Evolutionary conservation across 2,113 vertebrate species (phyloP), one percentile per base, ranked within the genome.

Genomic region (Cettia cetti): DNA sequence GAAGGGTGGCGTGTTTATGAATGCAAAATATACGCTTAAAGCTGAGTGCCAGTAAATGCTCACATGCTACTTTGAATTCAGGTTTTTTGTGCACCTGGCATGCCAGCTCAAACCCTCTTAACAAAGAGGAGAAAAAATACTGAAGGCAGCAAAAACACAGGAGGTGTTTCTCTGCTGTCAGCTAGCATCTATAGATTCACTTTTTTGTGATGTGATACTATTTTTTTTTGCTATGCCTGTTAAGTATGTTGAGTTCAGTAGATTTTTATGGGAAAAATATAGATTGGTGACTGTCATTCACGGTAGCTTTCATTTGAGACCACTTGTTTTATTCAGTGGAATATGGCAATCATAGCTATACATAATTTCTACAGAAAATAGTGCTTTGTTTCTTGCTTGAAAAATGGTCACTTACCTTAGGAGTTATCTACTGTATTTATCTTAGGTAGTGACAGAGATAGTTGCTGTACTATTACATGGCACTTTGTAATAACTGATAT

Each of bases 71-170:
- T 95, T 79, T 68, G 94, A 91, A 87, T 74, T 64, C 96, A 95
- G 79, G 54, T 87, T 96, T 95, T 92, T 91, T 90, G 82, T 93
- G 82, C 93, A 96, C 93, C 85, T 96, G 94, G 87, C 82, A 75
- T 92, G 52, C 39, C 27, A 40, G 59, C 79, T 74, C 91, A 94
- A 94, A 90, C 54, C 28, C 33, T 83, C 79, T 54, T 88, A 93
- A 93, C 90, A 96, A 96, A 96, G 82, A 86, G 27, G 22, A 83
- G 57, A 17, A 69, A 91, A 95, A 95, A 83, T 88, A 24, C 17
- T 57, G 64, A 91, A 93, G 56, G 85, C 63, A 88, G 56, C 47
- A 66, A n/a, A 93, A 93, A 84, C 69, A 89, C 35, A 52, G 56
- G 84, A 91, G 92, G 84, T 81, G 90, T 95, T 94, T 47, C 71